Evolutionary conservation across 2,113 vertebrate species (phyloP).

Genomic region (Sturnira hondurensis): DNA sequence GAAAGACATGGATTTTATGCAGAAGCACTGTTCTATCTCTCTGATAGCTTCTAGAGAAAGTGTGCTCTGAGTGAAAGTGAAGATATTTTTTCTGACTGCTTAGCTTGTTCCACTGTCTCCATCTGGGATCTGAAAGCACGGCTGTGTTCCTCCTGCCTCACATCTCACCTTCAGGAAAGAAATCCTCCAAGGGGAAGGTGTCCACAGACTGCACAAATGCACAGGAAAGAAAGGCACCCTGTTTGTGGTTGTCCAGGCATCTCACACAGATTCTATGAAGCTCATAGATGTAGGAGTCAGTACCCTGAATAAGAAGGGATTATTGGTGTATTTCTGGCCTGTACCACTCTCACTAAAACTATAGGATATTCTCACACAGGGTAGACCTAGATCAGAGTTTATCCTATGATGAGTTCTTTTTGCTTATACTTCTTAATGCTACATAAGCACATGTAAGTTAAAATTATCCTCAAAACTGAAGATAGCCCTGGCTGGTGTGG

Average conservation of each 20-base stretch:
- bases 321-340: background rate
- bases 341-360: fast-evolving
- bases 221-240: background rate
- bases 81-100: background rate
- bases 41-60: constrained; percentile 9
- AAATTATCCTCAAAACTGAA: background rate
- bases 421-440: background rate
- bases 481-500: background rate
- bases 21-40: background rate
- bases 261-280: background rate
- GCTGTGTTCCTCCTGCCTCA: constrained; percentile 11
- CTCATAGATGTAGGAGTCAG: too few relatives aligned
- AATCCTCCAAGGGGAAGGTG: background rate
- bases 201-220: background rate
- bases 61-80: constrained; percentile 16
- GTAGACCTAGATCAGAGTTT: background rate
- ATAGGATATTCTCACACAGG: background rate
- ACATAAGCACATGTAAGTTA: background rate
- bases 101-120: background rate
- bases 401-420: background rate
- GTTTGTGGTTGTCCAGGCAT: background rate
- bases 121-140: background rate
- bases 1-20: background rate
- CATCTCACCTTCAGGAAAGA: background rate
- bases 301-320: background rate